Evolutionary conservation across 2,888 invertebrate species (phyloP).

Genomic region (Baronia brevicornis): DNA sequence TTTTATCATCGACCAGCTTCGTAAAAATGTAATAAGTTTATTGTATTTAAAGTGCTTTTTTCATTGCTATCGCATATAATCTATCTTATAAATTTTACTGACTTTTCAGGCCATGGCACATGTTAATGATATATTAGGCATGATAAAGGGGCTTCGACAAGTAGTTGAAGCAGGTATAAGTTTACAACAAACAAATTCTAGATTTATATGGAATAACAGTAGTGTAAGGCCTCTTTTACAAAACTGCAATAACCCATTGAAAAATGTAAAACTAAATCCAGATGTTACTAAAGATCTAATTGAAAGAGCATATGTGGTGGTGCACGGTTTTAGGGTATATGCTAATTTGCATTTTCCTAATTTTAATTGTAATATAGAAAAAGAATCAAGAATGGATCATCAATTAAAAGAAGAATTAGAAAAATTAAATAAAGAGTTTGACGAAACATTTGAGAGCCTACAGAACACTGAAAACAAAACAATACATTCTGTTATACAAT

Average conservation of each 20-base stretch:
- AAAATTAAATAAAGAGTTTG: slow-evolving; percentile 60
- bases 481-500: slow-evolving; percentile 10
- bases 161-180: slow-evolving; percentile 80
- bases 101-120: slow-evolving; percentile 72
- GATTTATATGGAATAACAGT: slow-evolving; percentile 81
- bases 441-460: slow-evolving; percentile 57
- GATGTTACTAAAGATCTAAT: slow-evolving; percentile 56
- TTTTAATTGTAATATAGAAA: slow-evolving; percentile 32
- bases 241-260: slow-evolving; percentile 46
- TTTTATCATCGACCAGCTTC: too few species aligned
- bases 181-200: slow-evolving; percentile 78
- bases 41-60: too few species aligned
- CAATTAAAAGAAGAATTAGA: slow-evolving; percentile 53
- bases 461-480: slow-evolving; percentile 33
- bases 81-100: too few species aligned
- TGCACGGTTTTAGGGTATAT: slow-evolving; percentile 81
- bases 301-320: slow-evolving; percentile 81
- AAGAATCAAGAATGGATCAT: slow-evolving; percentile 40
- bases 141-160: slow-evolving; percentile 81
- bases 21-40: too few species aligned
- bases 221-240: slow-evolving; percentile 73
- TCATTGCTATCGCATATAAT: too few species aligned
- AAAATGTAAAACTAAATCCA: slow-evolving; percentile 38
- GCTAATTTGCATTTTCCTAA: slow-evolving; percentile 50
- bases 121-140: slow-evolving; percentile 78